Conservation (phyloP, 1,140 invertebrate species). For the Acromyrmex charruanus region DNA sequence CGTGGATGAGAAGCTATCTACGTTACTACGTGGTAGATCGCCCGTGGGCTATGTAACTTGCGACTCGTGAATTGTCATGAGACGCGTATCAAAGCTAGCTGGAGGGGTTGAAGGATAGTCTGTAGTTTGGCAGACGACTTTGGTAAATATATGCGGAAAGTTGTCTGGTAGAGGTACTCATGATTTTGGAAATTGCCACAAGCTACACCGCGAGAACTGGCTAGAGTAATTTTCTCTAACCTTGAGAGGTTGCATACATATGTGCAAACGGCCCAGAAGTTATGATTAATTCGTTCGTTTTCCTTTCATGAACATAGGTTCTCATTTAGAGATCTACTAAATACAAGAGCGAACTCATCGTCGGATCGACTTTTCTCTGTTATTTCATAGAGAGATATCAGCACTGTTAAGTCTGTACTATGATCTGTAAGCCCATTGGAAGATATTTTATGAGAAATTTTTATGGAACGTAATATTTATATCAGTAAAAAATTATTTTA, state of each 20-base stretch:
- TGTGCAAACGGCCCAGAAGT: conserved; percentile 24
- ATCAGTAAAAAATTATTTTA: background rate
- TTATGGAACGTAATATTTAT: background rate
- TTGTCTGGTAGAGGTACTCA: conserved; percentile 67
- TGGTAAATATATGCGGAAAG: conserved; percentile 82
- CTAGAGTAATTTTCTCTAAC: conserved; percentile 64
- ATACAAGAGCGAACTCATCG: background rate
- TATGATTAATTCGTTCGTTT: conserved; percentile 60
- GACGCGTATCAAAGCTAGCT: conserved; percentile 78
- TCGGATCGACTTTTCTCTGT: background rate
- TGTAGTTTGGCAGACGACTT: conserved; percentile 76
- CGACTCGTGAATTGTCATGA: conserved; percentile 78
- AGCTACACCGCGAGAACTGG: conserved; percentile 52
- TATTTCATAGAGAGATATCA: background rate
- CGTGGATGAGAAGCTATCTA: conserved; percentile 15
- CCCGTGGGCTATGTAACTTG: conserved; percentile 80
- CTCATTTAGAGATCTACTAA: conserved; percentile 24
- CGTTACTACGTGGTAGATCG: conserved; percentile 61
- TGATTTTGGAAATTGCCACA: conserved; percentile 72
- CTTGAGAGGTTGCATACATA: conserved; percentile 23
- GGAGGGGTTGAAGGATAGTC: conserved; percentile 68
- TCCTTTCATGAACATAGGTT: conserved; percentile 1
- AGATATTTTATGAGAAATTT: background rate
- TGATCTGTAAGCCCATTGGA: background rate
- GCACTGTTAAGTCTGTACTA: background rate